phyloP scores from a whole-genome alignment of 2,113 vertebrate genomes.

The Danionella cerebrum region DNA sequence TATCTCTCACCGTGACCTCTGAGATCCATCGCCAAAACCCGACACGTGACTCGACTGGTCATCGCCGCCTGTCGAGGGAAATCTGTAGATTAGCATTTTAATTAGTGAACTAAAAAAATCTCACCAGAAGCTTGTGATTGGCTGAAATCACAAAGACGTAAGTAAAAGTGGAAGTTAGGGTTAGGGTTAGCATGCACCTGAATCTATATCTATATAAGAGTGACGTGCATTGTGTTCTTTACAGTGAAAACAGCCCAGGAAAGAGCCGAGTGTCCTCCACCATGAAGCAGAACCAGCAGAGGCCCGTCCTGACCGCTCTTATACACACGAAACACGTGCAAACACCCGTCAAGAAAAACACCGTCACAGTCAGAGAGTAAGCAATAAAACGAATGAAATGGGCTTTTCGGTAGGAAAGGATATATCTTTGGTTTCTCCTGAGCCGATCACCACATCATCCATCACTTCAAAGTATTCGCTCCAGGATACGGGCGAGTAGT shows the following conservation, averaged over 20 bases:
- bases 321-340: constrained; percentile 52
- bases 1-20: constrained; percentile 62
- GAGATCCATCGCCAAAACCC: constrained; percentile 60
- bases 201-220: too few relatives aligned
- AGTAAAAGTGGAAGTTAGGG: too few relatives aligned
- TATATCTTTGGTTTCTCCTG: constrained; percentile 47
- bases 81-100: too few relatives aligned
- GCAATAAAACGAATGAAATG: too few relatives aligned
- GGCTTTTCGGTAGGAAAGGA: too few relatives aligned
- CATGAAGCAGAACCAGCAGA: constrained; percentile 57
- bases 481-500: constrained; percentile 61
- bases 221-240: too few relatives aligned
- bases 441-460: constrained; percentile 54
- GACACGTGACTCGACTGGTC: constrained; percentile 48
- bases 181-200: too few relatives aligned
- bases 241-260: constrained; percentile 63
- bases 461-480: constrained; percentile 57
- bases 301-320: constrained; percentile 50
- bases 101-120: too few relatives aligned
- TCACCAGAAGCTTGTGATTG: too few relatives aligned
- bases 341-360: constrained; percentile 28
- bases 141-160: too few relatives aligned
- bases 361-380: too few relatives aligned
- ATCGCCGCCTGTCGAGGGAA: constrained; percentile 47
- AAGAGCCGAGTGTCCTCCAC: constrained; percentile 57